These are phyloP conservation scores for Vulpes ferrilata DNA, from an alignment of 2,113 vertebrate species.

Conservation along the genomic window DNA sequence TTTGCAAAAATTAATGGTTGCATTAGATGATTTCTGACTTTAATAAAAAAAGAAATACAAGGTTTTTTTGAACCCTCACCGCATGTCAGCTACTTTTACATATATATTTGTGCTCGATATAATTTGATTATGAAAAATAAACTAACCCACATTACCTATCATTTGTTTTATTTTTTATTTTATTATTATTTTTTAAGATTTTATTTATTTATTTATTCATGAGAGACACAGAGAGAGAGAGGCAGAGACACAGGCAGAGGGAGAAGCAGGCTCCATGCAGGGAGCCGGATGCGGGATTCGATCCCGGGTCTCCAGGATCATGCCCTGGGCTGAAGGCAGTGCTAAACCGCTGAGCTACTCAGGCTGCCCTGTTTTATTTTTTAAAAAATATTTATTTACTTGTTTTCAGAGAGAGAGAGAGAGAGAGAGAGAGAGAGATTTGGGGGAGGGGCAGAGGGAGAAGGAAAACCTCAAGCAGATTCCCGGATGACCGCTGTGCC, in stretches of 20 bases:
- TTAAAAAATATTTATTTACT: not conserved
- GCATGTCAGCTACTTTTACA: not conserved
- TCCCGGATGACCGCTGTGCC: not conserved
- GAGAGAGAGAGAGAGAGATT: not conserved
- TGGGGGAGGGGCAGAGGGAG: not conserved
- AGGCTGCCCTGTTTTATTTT: not conserved
- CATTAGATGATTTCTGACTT: conserved; percentile 27
- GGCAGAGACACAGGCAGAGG: too few species aligned
- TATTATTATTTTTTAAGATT: not conserved
- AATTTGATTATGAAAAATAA: not conserved
- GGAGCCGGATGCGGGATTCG: too few species aligned
- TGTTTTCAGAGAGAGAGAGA: not conserved
- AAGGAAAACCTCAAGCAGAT: not conserved
- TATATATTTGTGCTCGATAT: not conserved
- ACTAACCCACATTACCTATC: not conserved
- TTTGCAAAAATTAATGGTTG: conserved; percentile 27
- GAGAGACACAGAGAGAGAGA: too few species aligned
- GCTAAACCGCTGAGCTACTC: too few species aligned
- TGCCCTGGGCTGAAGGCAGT: too few species aligned
- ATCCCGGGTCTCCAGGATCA: too few species aligned
- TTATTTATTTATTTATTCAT: not conserved
- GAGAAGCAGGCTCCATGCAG: too few species aligned
- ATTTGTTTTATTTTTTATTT: not conserved
- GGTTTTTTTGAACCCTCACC: not conserved
- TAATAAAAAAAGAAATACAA: not conserved